Evolutionary conservation across 2,888 invertebrate species (phyloP).

Genomic region (Callosobruchus maculatus): DNA sequence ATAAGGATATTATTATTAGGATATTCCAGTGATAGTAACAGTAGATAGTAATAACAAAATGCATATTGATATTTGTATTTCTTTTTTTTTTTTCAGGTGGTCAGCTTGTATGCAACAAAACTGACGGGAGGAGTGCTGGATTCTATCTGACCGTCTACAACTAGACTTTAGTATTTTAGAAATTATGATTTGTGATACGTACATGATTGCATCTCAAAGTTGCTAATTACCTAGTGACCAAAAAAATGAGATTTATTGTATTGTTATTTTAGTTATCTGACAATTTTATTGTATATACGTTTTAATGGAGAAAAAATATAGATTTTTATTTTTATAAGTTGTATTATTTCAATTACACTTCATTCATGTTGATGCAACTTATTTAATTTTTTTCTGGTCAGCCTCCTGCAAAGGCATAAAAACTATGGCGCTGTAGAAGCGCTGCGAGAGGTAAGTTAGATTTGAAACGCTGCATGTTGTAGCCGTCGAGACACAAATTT

Average conservation of each 20-base stretch:
- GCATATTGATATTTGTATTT: too few relatives aligned
- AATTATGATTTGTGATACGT: constrained; percentile 3
- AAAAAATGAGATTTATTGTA: background rate
- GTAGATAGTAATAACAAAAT: too few relatives aligned
- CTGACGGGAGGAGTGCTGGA: constrained; percentile 71
- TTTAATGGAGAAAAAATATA: background rate
- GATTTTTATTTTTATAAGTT: background rate
- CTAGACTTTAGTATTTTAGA: constrained; percentile 1
- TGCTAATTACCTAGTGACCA: background rate
- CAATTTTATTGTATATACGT: background rate
- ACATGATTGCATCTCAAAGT: background rate
- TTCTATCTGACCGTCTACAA: constrained; percentile 12
- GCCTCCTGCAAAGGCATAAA: too few relatives aligned
- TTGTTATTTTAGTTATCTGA: background rate
- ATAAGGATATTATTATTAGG: too few relatives aligned
- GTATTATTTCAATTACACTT: too few relatives aligned
- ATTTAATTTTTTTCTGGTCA: too few relatives aligned
- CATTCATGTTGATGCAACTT: too few relatives aligned
- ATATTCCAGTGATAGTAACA: too few relatives aligned
- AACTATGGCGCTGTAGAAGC: too few relatives aligned
- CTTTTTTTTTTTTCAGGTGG: constrained; percentile 57
- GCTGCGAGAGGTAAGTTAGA: too few relatives aligned
- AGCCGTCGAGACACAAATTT: too few relatives aligned
- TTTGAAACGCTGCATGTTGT: too few relatives aligned
- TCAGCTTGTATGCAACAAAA: constrained; percentile 80